These are phyloP conservation scores for Mormoops blainvillei DNA, from an alignment of 2,113 vertebrate genomes.

Conservation along the genomic window DNA sequence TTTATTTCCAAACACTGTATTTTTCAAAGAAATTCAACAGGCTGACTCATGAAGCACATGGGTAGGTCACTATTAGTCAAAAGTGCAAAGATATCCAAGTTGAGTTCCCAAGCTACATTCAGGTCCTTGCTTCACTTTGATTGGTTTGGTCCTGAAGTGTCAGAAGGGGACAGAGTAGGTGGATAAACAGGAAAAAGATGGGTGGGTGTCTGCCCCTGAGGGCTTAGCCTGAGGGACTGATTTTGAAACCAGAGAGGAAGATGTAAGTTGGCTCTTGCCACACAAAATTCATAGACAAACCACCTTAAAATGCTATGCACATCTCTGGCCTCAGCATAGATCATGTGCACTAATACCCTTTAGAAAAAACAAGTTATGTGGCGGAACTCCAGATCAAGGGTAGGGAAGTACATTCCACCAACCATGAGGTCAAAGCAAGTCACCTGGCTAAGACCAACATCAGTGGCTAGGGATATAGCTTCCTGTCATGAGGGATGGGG, in stretches of 20 bases:
- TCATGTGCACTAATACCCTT: background rate
- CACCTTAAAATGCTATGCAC: background rate
- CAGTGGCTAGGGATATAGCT: background rate
- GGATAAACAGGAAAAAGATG: background rate
- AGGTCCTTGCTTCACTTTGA: background rate
- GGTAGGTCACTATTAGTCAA: background rate
- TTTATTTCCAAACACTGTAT: background rate
- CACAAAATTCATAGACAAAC: background rate
- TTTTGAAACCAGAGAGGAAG: background rate
- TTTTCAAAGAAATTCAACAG: background rate
- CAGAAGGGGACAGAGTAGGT: background rate
- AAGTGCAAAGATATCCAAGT: background rate
- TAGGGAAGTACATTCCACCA: background rate
- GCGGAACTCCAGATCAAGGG: background rate
- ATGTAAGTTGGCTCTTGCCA: background rate
- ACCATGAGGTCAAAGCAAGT: background rate
- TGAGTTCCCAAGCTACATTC: background rate
- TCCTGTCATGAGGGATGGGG: background rate
- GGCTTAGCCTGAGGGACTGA: background rate
- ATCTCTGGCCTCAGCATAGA: background rate
- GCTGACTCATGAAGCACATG: background rate
- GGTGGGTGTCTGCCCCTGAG: fast-evolving
- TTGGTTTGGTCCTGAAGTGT: background rate
- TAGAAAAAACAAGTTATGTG: background rate
- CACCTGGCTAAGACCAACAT: background rate